Evolutionary conservation across 2,797 vertebrate genomes (phyloP).

Genomic region (Protosalanx chinensis): DNA sequence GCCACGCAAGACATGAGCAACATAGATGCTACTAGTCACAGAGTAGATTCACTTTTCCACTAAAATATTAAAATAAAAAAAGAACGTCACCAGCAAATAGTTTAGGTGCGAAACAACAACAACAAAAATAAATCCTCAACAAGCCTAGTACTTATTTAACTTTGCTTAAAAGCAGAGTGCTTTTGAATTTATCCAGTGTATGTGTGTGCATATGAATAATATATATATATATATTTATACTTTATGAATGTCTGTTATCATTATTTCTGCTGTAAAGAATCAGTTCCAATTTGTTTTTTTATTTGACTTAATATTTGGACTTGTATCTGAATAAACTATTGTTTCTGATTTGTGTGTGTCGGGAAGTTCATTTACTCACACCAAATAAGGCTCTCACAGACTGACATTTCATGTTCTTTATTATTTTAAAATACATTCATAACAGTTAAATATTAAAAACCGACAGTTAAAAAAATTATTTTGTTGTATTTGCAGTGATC

Average conservation of each 20-base stretch:
- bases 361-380: slow-evolving; percentile 35
- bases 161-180: slow-evolving; percentile 39
- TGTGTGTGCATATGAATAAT: slow-evolving; percentile 26
- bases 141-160: slow-evolving; percentile 30
- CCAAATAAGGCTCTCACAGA: slow-evolving; percentile 4
- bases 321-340: slow-evolving; percentile 50
- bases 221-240: slow-evolving; percentile 46
- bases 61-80: slow-evolving; percentile 1
- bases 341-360: slow-evolving; percentile 55
- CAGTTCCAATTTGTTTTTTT: slow-evolving; percentile 31
- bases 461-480: background rate
- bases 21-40: slow-evolving; percentile 13
- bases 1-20: slow-evolving; percentile 11
- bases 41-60: slow-evolving; percentile 16
- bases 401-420: background rate
- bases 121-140: background rate
- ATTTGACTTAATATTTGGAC: slow-evolving; percentile 50
- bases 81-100: slow-evolving; percentile 42
- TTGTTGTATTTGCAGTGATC: background rate
- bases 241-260: slow-evolving; percentile 44
- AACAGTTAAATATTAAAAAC: slow-evolving; percentile 3
- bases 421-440: background rate
- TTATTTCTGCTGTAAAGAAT: slow-evolving; percentile 40
- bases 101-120: slow-evolving; percentile 15
- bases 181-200: slow-evolving; percentile 39